A percentile compares a stretch with the other conserved stretches of the same genome.
Evolutionary conservation across 2,113 vertebrate species (phyloP).

Genomic region (Peromyscus californicus): DNA sequence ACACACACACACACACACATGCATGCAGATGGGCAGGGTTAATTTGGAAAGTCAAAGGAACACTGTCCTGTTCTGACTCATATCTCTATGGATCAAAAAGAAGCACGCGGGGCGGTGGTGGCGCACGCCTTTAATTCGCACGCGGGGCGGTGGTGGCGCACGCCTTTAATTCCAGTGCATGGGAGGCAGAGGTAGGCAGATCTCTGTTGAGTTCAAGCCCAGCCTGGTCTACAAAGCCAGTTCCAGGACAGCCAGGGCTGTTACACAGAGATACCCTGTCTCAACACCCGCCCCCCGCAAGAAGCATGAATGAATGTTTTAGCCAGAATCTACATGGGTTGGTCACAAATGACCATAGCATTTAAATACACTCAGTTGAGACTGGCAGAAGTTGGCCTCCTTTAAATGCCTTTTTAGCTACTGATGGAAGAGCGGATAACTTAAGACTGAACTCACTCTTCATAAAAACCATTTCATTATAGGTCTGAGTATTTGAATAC

Average conservation of each 20-base stretch:
- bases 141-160: too few relatives aligned
- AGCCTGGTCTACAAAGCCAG: background rate
- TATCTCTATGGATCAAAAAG: background rate
- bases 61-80: background rate
- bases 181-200: too few relatives aligned
- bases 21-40: background rate
- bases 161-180: background rate
- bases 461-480: background rate
- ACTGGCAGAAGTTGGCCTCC: background rate
- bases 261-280: background rate
- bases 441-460: slow-evolving; percentile 30
- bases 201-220: background rate
- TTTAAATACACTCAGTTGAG: background rate
- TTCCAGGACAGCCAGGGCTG: background rate
- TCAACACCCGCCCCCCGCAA: background rate
- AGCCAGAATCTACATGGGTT: background rate
- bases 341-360: background rate
- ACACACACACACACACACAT: background rate
- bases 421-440: background rate
- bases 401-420: background rate
- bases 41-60: slow-evolving; percentile 16
- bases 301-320: background rate
- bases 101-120: background rate
- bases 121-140: background rate
- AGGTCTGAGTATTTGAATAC: background rate